These are phyloP conservation scores for Diaphora mendica DNA, from an alignment of 2,888 invertebrate genomes.

Conservation along the genomic window DNA sequence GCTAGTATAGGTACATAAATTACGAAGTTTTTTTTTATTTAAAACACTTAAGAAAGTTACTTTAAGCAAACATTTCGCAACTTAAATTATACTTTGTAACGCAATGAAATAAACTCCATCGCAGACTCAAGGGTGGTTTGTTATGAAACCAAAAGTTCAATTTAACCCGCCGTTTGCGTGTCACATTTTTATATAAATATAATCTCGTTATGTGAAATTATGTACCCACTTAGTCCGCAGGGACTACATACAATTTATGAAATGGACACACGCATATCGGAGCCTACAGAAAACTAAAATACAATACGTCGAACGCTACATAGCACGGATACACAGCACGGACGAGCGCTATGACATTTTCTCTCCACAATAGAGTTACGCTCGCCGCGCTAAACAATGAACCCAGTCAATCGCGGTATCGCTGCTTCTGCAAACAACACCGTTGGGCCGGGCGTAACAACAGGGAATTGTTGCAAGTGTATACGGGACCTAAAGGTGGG, in stretches of 20 bases:
- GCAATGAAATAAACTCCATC: neutral
- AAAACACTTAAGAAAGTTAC: neutral
- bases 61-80: neutral
- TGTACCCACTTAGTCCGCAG: neutral
- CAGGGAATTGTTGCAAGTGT: constrained; percentile 57
- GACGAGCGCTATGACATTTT: constrained; percentile 59
- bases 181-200: constrained; percentile 5
- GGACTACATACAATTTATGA: neutral
- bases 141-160: neutral
- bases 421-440: constrained; percentile 64
- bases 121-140: neutral
- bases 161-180: neutral
- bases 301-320: constrained; percentile 37
- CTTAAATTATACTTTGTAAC: neutral
- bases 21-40: neutral
- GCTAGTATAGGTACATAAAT: neutral
- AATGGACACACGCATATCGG: neutral
- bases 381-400: constrained; percentile 65
- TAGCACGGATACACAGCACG: constrained; percentile 28
- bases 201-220: neutral
- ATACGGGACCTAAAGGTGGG: constrained; percentile 54
- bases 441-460: constrained; percentile 47
- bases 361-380: constrained; percentile 63
- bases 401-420: constrained; percentile 72
- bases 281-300: constrained; percentile 21